Base-by-base conservation (phyloP, 2,888 invertebrate species). In the Nycteola revayana region DNA sequence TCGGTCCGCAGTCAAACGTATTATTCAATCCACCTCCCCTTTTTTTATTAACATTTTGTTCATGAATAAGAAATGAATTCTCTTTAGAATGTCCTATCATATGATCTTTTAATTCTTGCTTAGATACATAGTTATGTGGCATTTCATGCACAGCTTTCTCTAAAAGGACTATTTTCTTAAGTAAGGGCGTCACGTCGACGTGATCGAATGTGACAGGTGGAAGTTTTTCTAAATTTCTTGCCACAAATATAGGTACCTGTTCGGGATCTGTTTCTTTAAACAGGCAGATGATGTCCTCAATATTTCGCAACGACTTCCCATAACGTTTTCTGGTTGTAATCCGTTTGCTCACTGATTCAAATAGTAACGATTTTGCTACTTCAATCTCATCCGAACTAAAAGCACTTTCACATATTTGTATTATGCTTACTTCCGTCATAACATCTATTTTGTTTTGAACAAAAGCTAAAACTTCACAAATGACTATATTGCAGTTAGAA, bases 361-460 rank as follows among this genome's bases (percentile, higher is more conserved):
- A 39, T 3, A 39, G 10, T 21, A 39, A 31, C 18, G 29, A 17
- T 9, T 39, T 39, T 5, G 39, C 24, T 5, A 9, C 6, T 23
- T 31, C 7, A 11, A 39, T 39, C 1, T 39, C 39, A 0, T 28
- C 29, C 10, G 6, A n/a, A 23, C 17, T 21, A 22, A 39, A 39
- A 1, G 37, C 32, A 26, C 34, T 42, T 25, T 22, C 32, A 29
- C 37, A 42, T 9, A 38, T 35, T 8, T 32, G 10, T 3, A 17
- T 10, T n/a, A 42, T 20, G 9, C 37, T 35, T 20, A 14, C 10
- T 24, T 25, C 11, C 6, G 6, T n/a, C 25, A 25, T 25, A 2
- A 25, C 25, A 25, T 25, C 25, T n/a, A 11, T 10, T 25, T 25
- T 25, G 11, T 25, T 25, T 14, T 25, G 25, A 7, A 25, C 11